Percentiles rank a stretch among this genome's conserved stretches.
phyloP scores from a whole-genome alignment of 2,888 invertebrate genomes.

The Drosophila borealis region DNA sequence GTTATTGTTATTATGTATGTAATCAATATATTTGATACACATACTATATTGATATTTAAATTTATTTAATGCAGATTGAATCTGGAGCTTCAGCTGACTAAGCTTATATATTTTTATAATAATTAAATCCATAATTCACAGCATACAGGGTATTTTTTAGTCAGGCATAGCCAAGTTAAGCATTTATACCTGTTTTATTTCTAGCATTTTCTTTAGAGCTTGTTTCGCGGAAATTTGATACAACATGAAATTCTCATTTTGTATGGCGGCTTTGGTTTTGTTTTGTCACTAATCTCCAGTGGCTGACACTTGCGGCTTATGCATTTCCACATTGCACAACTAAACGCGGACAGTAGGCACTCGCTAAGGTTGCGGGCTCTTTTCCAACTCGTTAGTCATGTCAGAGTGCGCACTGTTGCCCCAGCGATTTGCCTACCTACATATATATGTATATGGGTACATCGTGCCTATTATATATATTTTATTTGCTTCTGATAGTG shows the following conservation, averaged over 20 bases:
- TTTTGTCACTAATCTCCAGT: constrained; percentile 61
- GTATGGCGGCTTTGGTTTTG: constrained; percentile 62
- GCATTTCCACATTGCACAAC: constrained; percentile 39
- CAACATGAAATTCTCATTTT: constrained; percentile 52
- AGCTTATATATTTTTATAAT: too few species aligned
- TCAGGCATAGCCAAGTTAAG: background rate
- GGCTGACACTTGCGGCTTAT: constrained; percentile 58
- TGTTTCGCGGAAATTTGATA: constrained; percentile 59
- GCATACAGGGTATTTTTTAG: background rate
- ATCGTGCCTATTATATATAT: constrained; percentile 1
- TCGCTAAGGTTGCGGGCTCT: background rate
- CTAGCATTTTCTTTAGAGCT: constrained; percentile 9
- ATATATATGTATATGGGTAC: background rate
- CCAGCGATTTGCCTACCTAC: constrained; percentile 1
- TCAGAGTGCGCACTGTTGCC: constrained; percentile 1
- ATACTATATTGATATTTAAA: too few species aligned
- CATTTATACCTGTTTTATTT: background rate
- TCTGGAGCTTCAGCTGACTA: too few species aligned
- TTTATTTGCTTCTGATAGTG: constrained; percentile 32
- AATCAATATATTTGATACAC: too few species aligned
- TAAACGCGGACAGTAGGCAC: constrained; percentile 10
- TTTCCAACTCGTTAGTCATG: background rate
- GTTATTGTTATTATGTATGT: too few species aligned
- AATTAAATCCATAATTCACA: too few species aligned
- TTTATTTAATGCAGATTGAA: too few species aligned